A percentile compares a stretch with the other conserved stretches of the same genome.
phyloP scores from a whole-genome alignment of 2,797 vertebrate genomes.

The Brotula barbata region DNA sequence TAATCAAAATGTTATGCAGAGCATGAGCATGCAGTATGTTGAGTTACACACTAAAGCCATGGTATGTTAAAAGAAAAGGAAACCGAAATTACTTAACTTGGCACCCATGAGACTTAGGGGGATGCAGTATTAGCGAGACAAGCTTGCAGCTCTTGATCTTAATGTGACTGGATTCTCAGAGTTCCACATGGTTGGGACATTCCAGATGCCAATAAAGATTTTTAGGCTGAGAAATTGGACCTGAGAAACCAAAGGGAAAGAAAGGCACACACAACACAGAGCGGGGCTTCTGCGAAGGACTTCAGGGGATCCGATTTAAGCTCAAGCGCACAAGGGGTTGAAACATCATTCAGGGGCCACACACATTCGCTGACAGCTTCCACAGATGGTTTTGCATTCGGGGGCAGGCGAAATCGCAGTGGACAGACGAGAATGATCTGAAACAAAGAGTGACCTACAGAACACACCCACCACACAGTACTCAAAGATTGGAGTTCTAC shows the following conservation, averaged over 20 bases:
- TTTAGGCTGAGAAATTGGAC: conserved; percentile 71
- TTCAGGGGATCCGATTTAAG: conserved; percentile 72
- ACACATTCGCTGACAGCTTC: conserved; percentile 79
- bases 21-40: conserved; percentile 78
- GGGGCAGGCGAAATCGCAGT: conserved; percentile 80
- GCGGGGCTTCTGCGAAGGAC: conserved; percentile 74
- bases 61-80: conserved; percentile 66
- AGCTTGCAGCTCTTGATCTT: conserved; percentile 81
- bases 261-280: conserved; percentile 66
- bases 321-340: conserved; percentile 78
- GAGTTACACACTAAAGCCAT: conserved; percentile 76
- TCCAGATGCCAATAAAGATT: conserved; percentile 74
- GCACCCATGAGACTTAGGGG: conserved; percentile 79
- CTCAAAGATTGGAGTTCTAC: conserved; percentile 71
- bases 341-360: conserved; percentile 80
- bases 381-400: conserved; percentile 84
- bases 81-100: conserved; percentile 82
- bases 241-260: conserved; percentile 77
- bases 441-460: conserved; percentile 85
- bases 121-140: conserved; percentile 81
- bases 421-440: conserved; percentile 82
- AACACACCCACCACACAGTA: conserved; percentile 80
- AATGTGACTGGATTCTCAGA: conserved; percentile 80
- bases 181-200: conserved; percentile 80
- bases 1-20: conserved; percentile 74